Evolutionary conservation across 2,113 vertebrate species (phyloP).

Genomic region (Mixornis gularis): DNA sequence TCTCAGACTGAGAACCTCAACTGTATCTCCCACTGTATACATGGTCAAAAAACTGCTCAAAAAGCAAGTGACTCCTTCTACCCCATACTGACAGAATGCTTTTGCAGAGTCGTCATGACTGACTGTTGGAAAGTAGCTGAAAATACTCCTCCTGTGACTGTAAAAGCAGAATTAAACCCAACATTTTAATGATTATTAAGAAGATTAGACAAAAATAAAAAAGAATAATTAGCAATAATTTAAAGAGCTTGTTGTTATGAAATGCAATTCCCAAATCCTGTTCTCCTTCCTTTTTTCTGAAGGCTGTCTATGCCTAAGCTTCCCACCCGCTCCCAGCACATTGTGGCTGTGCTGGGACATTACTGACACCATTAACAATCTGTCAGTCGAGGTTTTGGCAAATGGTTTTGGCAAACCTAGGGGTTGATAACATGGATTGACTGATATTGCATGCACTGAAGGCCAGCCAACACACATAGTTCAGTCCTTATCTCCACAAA

Average conservation of each 20-base stretch:
- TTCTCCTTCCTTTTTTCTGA: background rate
- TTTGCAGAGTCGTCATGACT: background rate
- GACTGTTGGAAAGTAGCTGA: background rate
- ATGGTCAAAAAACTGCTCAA: background rate
- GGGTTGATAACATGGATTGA: background rate
- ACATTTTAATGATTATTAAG: background rate
- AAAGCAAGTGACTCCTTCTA: background rate
- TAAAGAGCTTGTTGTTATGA: background rate
- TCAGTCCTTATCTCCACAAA: background rate
- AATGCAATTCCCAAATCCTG: background rate
- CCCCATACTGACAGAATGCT: background rate
- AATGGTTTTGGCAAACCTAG: background rate
- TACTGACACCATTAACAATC: background rate
- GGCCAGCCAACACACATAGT: background rate
- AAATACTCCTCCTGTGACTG: background rate
- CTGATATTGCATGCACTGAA: background rate
- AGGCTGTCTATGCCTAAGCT: background rate
- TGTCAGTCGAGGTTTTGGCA: background rate
- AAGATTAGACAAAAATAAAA: background rate
- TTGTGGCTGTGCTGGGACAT: background rate
- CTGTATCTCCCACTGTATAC: background rate
- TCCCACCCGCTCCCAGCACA: background rate
- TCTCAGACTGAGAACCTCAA: background rate
- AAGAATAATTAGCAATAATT: background rate
- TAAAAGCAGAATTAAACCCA: background rate